Base-by-base conservation (phyloP, 2,888 invertebrate genomes). In the Yponomeuta sedellus region DNA sequence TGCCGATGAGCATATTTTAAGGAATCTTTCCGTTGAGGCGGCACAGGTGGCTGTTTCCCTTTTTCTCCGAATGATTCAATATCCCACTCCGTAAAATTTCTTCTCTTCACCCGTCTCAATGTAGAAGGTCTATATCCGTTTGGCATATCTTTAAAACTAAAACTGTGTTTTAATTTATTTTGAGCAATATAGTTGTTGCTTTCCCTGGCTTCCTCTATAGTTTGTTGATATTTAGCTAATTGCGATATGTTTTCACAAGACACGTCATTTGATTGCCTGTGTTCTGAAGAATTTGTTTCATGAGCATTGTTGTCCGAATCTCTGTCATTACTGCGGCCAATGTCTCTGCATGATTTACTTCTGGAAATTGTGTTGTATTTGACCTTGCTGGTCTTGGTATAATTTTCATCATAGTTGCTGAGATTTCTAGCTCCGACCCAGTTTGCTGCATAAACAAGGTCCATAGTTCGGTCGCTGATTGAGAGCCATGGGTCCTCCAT, bases 391-490 rank as follows among this genome's bases (percentile, higher is more conserved):
- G 81, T 77, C 61, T 79, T 77, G 67, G 78, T 77, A 65, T 77
- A 88, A 75, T 79, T 86, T 77, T 80, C 85, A 71, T 81, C 84
- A 69, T 83, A 88, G 59, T 80, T 84, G 66, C 89, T 89, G 64
- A 93, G 83, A 77, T 92, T 92, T 69, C 90, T 87, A n/a, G 95
- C 93, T 76, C 96, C 95, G 69, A 95, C 92, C 97, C 97, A 97
- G 79, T 96, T 97, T 44, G 96, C 96, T 75, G 96, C 96, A 82
- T 97, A 97, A 63, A 96, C 93, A 64, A 95, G 92, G 74, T 94
- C 95, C 95, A 95, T 94, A 69, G 94, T 93, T 75, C 93, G 92
- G 72, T 94, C 94, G 73, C 93, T 92, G 61, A 94, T 93, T 71
- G 93, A 93, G 77, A 94, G 93, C 80, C 94, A 94, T 71, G 93